Evolutionary conservation across 2,888 invertebrate genomes (phyloP).

Genomic region (Leptopilina drosophilae): DNA sequence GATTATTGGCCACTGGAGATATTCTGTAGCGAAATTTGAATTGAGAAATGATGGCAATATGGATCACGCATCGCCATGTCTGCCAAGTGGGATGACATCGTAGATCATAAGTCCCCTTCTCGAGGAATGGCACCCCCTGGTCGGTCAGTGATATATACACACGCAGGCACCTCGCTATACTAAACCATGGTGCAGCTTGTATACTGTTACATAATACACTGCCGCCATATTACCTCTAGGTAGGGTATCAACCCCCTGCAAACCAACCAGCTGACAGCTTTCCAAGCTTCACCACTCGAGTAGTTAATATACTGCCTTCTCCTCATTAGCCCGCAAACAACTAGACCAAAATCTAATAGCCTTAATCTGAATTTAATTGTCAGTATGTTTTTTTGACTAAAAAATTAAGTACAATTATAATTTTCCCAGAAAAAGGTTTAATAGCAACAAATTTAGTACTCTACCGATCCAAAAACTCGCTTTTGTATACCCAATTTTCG

Average conservation of each 20-base stretch:
- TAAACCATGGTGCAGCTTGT: constrained; percentile 62
- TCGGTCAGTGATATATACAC: constrained; percentile 59
- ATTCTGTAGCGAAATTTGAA: constrained; percentile 19
- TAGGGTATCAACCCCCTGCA: constrained; percentile 60
- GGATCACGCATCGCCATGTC: constrained; percentile 70
- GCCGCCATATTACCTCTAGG: constrained; percentile 65
- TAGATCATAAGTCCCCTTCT: constrained; percentile 65
- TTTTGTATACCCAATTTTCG: too few relatives aligned
- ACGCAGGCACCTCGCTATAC: constrained; percentile 55
- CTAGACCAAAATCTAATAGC: constrained; percentile 50
- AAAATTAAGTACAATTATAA: background rate
- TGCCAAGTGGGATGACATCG: constrained; percentile 69
- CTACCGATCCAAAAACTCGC: too few relatives aligned
- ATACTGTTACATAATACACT: constrained; percentile 70
- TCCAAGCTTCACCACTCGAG: constrained; percentile 55
- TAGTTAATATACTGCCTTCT: constrained; percentile 72
- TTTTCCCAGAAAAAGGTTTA: too few relatives aligned
- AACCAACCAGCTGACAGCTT: constrained; percentile 59
- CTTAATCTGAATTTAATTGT: constrained; percentile 16
- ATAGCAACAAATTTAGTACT: too few relatives aligned
- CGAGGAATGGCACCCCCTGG: constrained; percentile 42
- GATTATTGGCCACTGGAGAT: constrained; percentile 20
- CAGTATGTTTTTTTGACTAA: background rate
- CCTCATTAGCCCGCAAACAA: constrained; percentile 69
- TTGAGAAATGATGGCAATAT: constrained; percentile 71